These are phyloP conservation scores for Capromys pilorides DNA, from an alignment of 2,797 vertebrate species.

Conservation along the genomic window DNA sequence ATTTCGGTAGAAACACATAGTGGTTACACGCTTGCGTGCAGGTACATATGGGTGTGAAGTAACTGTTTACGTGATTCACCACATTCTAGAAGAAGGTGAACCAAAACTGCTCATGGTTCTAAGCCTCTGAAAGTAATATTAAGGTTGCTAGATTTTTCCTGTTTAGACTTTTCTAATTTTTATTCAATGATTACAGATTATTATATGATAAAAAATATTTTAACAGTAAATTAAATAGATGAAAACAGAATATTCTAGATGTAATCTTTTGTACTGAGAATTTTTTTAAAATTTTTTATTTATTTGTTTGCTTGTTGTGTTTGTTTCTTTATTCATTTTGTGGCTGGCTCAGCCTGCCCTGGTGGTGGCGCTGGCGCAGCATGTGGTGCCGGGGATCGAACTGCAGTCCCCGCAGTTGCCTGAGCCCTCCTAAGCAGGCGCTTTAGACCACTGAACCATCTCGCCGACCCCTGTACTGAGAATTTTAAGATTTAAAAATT, in stretches of 20 bases:
- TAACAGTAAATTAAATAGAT: neutral
- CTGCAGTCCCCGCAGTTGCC: too few species aligned
- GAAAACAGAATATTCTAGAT: conserved; percentile 28
- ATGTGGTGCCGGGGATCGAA: too few species aligned
- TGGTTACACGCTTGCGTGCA: neutral
- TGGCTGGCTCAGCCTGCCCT: too few species aligned
- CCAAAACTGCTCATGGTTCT: neutral
- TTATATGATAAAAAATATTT: neutral
- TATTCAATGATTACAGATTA: neutral
- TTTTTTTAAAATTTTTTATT: too few species aligned
- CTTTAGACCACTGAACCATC: too few species aligned
- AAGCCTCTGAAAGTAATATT: neutral
- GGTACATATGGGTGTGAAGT: neutral
- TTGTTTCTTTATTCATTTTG: too few species aligned
- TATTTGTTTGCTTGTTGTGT: too few species aligned
- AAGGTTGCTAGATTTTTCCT: neutral
- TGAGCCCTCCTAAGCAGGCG: too few species aligned
- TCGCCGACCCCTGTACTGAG: too few species aligned
- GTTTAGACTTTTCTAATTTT: neutral
- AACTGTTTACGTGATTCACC: neutral
- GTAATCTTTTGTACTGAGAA: neutral
- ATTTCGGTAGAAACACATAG: conserved; percentile 3
- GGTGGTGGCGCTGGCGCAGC: too few species aligned
- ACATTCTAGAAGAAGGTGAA: neutral
- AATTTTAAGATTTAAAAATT: neutral